A percentile compares a stretch with the other conserved stretches of the same genome.
phyloP scores from a whole-genome alignment of 2,113 vertebrate genomes.

The Spilogale gracilis region DNA sequence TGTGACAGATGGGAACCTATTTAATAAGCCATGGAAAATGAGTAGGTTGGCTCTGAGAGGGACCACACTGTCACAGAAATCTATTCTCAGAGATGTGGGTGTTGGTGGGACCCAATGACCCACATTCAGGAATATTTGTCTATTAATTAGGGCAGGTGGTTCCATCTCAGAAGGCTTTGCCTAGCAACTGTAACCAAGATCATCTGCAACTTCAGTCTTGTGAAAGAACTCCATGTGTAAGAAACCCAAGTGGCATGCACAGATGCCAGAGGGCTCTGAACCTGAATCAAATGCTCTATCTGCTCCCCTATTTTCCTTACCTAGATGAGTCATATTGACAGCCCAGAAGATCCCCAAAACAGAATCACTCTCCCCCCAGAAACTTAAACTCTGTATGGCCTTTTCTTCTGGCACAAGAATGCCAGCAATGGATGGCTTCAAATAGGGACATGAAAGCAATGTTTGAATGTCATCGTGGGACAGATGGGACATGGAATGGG shows the following conservation, averaged over 20 bases:
- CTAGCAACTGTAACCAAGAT: constrained; percentile 74
- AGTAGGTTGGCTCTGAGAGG: constrained; percentile 1
- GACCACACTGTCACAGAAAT: background rate
- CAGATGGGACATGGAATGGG: background rate
- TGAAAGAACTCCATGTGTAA: constrained; percentile 17
- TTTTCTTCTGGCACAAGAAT: background rate
- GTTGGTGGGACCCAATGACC: constrained; percentile 68
- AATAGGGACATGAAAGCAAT: background rate
- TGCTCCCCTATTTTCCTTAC: background rate
- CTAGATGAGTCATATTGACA: background rate
- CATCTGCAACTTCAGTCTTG: constrained; percentile 42
- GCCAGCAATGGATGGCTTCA: background rate
- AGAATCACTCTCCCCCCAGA: background rate
- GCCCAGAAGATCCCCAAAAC: background rate
- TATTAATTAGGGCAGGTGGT: constrained; percentile 75
- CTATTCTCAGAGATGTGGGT: constrained; percentile 22
- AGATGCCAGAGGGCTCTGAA: background rate
- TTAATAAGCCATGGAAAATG: constrained; percentile 57
- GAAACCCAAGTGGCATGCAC: background rate
- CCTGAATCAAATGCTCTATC: background rate
- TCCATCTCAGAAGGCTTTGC: constrained; percentile 68
- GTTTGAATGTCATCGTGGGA: background rate
- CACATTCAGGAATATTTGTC: constrained; percentile 71
- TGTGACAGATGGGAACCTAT: constrained; percentile 60
- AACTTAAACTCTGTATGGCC: background rate